Conservation (phyloP, 2,113 vertebrate genomes). For the Laterallus jamaicensis region DNA sequence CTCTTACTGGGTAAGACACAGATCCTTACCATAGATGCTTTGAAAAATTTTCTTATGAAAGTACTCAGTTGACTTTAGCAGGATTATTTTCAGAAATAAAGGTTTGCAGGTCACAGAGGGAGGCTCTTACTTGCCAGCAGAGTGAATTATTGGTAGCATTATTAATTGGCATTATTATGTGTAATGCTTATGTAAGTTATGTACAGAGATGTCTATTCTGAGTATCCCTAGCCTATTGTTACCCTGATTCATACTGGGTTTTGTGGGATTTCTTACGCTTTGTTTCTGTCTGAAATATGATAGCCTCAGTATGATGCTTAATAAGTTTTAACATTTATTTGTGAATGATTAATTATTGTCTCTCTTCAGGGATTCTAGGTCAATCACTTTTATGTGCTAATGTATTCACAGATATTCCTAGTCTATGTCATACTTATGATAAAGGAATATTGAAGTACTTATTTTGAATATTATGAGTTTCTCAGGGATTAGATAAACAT, state of each 20-base stretch:
- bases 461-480: slow-evolving; percentile 29
- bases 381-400: slow-evolving; percentile 59
- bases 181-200: neutral
- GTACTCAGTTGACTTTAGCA: neutral
- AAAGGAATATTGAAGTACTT: slow-evolving; percentile 35
- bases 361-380: slow-evolving; percentile 33
- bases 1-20: neutral
- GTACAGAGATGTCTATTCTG: neutral
- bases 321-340: slow-evolving; percentile 60
- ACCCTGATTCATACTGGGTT: neutral
- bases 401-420: slow-evolving; percentile 36
- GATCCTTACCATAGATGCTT: neutral
- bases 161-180: slow-evolving; percentile 12
- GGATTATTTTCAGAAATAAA: neutral
- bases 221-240: neutral
- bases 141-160: neutral
- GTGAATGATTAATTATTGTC: slow-evolving; percentile 59
- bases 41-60: neutral
- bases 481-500: slow-evolving; percentile 35
- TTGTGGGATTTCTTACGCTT: neutral
- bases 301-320: slow-evolving; percentile 37
- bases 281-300: slow-evolving; percentile 18
- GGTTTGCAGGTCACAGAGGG: neutral
- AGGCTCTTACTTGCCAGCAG: neutral
- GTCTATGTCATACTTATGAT: neutral